A percentile compares a stretch with the other conserved stretches of the same genome.
Conservation (phyloP, 2,888 invertebrate genomes). For the Agrilus cyanescens region DNA sequence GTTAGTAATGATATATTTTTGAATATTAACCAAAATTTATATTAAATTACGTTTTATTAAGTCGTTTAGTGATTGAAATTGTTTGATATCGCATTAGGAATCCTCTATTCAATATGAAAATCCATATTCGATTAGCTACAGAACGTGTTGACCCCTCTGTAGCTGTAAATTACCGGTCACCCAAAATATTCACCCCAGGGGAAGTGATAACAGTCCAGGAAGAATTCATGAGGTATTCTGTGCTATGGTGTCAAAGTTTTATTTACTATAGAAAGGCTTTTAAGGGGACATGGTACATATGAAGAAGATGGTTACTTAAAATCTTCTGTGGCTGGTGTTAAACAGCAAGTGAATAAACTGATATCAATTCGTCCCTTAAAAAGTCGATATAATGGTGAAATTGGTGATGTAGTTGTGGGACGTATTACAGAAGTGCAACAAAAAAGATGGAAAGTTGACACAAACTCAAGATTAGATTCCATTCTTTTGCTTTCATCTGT, state of each 20-base stretch:
- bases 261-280: slow-evolving; percentile 7
- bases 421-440: slow-evolving; percentile 90
- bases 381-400: slow-evolving; percentile 82
- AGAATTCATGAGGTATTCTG: slow-evolving; percentile 65
- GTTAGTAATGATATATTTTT: too few species aligned
- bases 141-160: slow-evolving; percentile 51
- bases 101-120: slow-evolving; percentile 36
- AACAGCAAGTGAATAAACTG: slow-evolving; percentile 89
- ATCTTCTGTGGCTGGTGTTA: slow-evolving; percentile 88
- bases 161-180: slow-evolving; percentile 44
- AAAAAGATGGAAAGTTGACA: slow-evolving; percentile 90
- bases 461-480: slow-evolving; percentile 81
- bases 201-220: slow-evolving; percentile 73
- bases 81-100: too few species aligned
- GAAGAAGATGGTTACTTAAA: slow-evolving; percentile 70
- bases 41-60: too few species aligned
- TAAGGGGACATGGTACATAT: slow-evolving; percentile 94
- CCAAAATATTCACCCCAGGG: slow-evolving; percentile 72
- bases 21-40: too few species aligned
- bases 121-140: slow-evolving; percentile 50
- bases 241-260: neutral
- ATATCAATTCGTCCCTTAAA: slow-evolving; percentile 86
- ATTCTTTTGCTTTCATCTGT: slow-evolving; percentile 82
- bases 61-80: too few species aligned
- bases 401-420: slow-evolving; percentile 95